These are phyloP conservation scores for Cyrtorhinus lividipennis DNA, from an alignment of 1,140 invertebrate genomes.

Conservation along the genomic window DNA sequence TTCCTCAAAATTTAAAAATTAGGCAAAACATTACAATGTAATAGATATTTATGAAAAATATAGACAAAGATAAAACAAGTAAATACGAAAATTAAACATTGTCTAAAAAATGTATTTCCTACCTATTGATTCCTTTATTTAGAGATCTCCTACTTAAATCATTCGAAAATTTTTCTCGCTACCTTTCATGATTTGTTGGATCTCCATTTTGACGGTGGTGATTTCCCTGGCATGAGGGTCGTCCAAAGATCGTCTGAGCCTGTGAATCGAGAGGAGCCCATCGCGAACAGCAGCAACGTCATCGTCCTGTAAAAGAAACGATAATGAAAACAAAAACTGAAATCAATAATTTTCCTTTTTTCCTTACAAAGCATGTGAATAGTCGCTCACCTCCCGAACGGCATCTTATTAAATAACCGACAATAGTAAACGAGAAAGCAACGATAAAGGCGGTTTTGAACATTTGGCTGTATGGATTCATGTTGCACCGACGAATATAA, in stretches of 20 bases:
- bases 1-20: too few relatives aligned
- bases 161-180: too few relatives aligned
- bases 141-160: too few relatives aligned
- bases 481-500: too few relatives aligned
- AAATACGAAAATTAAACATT: too few relatives aligned
- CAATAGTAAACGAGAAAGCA: background rate
- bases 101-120: too few relatives aligned
- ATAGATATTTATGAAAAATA: too few relatives aligned
- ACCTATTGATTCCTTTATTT: too few relatives aligned
- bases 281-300: conserved; percentile 77
- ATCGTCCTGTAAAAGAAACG: conserved; percentile 45
- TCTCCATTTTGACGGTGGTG: conserved; percentile 92
- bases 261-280: conserved; percentile 88
- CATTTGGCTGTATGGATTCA: background rate
- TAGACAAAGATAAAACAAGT: too few relatives aligned
- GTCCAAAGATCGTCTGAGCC: conserved; percentile 64
- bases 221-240: conserved; percentile 86
- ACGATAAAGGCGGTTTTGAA: background rate
- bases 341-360: conserved; percentile 1
- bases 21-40: background rate
- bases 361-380: background rate
- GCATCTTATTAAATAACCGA: background rate
- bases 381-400: too few relatives aligned
- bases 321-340: too few relatives aligned
- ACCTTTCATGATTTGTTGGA: conserved; percentile 99